phyloP scores from a whole-genome alignment of 2,888 invertebrate genomes.

The Noctua fimbriata region DNA sequence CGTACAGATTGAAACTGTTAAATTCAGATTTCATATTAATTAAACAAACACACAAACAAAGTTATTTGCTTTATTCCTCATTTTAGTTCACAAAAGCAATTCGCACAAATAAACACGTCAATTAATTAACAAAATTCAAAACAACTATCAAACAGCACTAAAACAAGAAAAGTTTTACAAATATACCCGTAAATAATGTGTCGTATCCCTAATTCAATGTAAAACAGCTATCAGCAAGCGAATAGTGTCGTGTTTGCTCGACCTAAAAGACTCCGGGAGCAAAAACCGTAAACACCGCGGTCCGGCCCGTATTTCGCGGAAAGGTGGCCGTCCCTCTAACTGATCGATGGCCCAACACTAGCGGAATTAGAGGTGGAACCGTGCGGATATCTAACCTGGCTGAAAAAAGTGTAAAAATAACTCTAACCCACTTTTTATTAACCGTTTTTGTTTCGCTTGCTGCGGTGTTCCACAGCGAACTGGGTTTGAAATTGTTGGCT shows the following conservation, averaged over 20 bases:
- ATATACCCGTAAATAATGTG: conserved; percentile 31
- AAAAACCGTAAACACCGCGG: conserved; percentile 79
- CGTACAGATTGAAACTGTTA: background rate
- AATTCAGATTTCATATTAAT: background rate
- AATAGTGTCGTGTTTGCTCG: conserved; percentile 66
- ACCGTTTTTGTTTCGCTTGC: conserved; percentile 39
- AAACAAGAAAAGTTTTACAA: conserved; percentile 25
- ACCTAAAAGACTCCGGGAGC: conserved; percentile 66
- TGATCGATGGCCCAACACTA: conserved; percentile 81
- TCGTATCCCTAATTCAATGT: conserved; percentile 34
- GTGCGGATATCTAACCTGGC: conserved; percentile 62
- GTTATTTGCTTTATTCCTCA: background rate
- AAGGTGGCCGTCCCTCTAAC: conserved; percentile 83
- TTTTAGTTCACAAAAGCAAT: background rate
- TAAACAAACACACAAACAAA: background rate
- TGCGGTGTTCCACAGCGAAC: conserved; percentile 22
- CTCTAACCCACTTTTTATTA: conserved; percentile 51
- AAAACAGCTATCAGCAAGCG: conserved; percentile 52
- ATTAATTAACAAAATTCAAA: conserved; percentile 27
- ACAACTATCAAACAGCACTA: conserved; percentile 35
- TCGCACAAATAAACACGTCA: background rate
- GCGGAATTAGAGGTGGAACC: conserved; percentile 68
- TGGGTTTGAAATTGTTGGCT: conserved; percentile 36
- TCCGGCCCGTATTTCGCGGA: conserved; percentile 82
- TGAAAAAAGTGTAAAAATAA: conserved; percentile 57